Conservation (phyloP, 2,797 vertebrate genomes). For the Phoebastria nigripes region DNA sequence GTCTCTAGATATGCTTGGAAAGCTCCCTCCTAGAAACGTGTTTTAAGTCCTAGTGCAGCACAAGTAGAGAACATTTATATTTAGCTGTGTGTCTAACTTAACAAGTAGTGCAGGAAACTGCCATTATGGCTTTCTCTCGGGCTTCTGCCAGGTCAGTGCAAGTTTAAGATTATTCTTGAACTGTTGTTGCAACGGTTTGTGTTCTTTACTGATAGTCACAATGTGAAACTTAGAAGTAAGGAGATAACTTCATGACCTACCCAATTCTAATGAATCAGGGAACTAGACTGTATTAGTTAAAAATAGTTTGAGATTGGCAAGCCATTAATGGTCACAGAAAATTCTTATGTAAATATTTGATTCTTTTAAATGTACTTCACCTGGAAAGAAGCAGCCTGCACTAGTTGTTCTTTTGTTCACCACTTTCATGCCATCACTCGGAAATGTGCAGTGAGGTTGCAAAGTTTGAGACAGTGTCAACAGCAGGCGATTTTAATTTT, state of each 20-base stretch:
- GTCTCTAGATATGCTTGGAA: slow-evolving; percentile 29
- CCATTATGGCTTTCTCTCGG: neutral
- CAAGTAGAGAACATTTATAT: slow-evolving; percentile 23
- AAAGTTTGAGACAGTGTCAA: neutral
- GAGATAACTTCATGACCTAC: neutral
- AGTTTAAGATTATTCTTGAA: slow-evolving; percentile 2
- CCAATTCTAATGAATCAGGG: neutral
- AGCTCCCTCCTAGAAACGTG: neutral
- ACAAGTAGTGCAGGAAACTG: neutral
- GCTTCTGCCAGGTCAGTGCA: slow-evolving; percentile 20
- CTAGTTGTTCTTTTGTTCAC: neutral
- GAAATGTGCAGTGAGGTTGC: neutral
- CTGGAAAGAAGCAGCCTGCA: neutral
- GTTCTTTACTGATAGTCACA: neutral
- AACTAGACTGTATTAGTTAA: neutral
- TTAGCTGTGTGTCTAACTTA: neutral
- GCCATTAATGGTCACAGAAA: neutral
- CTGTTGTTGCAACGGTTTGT: neutral
- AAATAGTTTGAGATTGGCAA: neutral
- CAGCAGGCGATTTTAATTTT: neutral
- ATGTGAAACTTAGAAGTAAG: neutral
- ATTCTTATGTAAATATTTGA: neutral
- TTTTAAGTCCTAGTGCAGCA: neutral
- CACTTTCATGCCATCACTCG: neutral
- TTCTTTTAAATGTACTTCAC: neutral